Evolutionary conservation across 2,888 invertebrate species (phyloP).

Genomic region (Celastrina argiolus): DNA sequence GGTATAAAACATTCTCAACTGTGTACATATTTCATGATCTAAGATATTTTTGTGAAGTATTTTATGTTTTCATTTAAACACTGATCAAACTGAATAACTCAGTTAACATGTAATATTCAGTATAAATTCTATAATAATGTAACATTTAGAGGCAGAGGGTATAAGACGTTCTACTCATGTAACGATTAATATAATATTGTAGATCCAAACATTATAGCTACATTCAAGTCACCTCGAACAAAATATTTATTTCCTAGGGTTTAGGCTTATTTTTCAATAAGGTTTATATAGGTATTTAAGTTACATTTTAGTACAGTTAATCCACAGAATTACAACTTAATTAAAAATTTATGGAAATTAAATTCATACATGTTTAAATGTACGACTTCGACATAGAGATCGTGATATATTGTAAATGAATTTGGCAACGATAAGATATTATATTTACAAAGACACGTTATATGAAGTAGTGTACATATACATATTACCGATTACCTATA

Average conservation of each 20-base stretch:
- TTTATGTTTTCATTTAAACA: constrained; percentile 9
- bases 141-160: constrained; percentile 12
- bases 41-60: background rate
- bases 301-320: too few species aligned
- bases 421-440: background rate
- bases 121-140: constrained; percentile 10
- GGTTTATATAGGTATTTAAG: too few species aligned
- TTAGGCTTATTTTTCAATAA: background rate
- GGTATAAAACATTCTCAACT: too few species aligned
- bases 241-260: background rate
- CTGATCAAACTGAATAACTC: background rate
- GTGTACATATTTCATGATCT: background rate
- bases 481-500: background rate
- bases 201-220: constrained; percentile 1
- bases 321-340: too few species aligned
- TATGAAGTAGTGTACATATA: background rate
- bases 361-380: background rate
- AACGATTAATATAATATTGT: constrained; percentile 6
- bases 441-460: background rate
- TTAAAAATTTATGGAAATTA: too few species aligned
- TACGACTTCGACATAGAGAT: background rate
- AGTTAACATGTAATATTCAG: constrained; percentile 13
- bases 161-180: constrained; percentile 7
- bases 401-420: background rate
- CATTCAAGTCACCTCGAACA: background rate